Base-by-base conservation (phyloP, 2,113 vertebrate genomes). In the Chionodraco myersi region DNA sequence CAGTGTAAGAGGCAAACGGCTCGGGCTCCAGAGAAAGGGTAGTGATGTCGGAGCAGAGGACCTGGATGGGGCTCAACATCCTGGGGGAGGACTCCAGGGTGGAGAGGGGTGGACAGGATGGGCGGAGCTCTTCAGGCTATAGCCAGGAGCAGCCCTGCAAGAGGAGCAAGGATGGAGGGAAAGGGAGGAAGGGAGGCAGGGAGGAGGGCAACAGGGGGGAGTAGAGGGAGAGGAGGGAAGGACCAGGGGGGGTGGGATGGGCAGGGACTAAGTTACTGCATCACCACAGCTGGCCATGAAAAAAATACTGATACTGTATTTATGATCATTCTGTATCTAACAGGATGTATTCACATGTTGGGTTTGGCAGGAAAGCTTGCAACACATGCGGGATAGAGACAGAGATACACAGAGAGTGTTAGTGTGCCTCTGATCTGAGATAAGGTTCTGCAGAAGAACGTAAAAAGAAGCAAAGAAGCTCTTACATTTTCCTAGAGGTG, bases 41-140 rank as follows among this genome's bases (percentile, higher is more conserved):
- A 89, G 93, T 94, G 94, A 95, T 95, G 93, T 95, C 94, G 92
- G 94, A 95, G 93, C 93, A 94, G 88, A 95, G 94, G 79, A 95
- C 94, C 94, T 95, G 94, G 94, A 95, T 93, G 91, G 94, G 91
- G 88, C 92, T 95, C 94, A 95, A 95, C 94, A 95, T 95, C 94
- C 92, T 95, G 93, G 94, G 93, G 91, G 92, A 92, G 85, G 92
- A 92, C 91, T 95, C 94, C 94, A 84, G 91, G 92, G 93, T 92
- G 92, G 89, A 94, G 92, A 92, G 92, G 93, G 92, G 88, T 93
- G 91, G 93, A 92, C 91, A 34, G 91, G 93, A 91, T 92, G 93
- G 93, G 92, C 89, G 89, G 91, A 92, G 92, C 94, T 93, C 93
- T 94, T 93, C 94, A 93, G 94, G 93, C 93, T 94, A 93, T 88